Conservation (phyloP, 2,888 invertebrate species). For the Eupeodes luniger region DNA sequence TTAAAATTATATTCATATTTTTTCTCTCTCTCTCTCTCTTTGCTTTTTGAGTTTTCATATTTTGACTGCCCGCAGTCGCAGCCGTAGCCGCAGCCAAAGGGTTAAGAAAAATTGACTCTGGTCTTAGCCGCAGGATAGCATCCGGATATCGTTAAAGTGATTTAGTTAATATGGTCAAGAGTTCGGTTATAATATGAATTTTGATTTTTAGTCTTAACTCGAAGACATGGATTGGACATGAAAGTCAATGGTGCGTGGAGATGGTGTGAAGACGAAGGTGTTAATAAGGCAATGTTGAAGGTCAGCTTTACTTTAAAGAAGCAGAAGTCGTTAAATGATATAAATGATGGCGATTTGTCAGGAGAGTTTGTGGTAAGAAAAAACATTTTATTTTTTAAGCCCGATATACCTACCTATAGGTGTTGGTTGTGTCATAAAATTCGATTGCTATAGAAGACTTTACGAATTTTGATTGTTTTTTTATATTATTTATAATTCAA, state of each 20-base stretch:
- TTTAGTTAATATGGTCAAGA: conserved; percentile 72
- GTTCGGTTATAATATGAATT: conserved; percentile 66
- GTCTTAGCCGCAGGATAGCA: conserved; percentile 65
- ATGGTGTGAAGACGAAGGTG: conserved; percentile 54
- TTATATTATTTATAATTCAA: neutral
- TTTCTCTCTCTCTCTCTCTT: neutral
- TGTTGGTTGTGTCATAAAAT: conserved; percentile 37
- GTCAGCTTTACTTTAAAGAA: conserved; percentile 50
- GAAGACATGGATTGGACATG: neutral
- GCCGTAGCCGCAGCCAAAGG: neutral
- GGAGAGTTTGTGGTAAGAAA: conserved; percentile 37
- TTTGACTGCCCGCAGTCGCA: too few species aligned
- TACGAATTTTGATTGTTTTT: conserved; percentile 12
- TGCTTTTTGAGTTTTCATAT: too few species aligned
- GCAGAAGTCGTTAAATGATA: conserved; percentile 60
- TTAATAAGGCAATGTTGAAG: conserved; percentile 55
- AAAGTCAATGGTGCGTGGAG: neutral
- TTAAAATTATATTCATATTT: conserved; percentile 50
- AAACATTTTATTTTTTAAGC: neutral
- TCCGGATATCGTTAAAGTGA: conserved; percentile 72
- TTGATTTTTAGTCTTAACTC: conserved; percentile 28
- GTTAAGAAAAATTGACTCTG: conserved; percentile 15
- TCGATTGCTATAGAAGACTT: conserved; percentile 4
- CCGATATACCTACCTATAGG: neutral
- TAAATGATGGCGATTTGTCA: conserved; percentile 67